Base-by-base conservation (phyloP, 2,797 vertebrate species). In the Choloepus didactylus region DNA sequence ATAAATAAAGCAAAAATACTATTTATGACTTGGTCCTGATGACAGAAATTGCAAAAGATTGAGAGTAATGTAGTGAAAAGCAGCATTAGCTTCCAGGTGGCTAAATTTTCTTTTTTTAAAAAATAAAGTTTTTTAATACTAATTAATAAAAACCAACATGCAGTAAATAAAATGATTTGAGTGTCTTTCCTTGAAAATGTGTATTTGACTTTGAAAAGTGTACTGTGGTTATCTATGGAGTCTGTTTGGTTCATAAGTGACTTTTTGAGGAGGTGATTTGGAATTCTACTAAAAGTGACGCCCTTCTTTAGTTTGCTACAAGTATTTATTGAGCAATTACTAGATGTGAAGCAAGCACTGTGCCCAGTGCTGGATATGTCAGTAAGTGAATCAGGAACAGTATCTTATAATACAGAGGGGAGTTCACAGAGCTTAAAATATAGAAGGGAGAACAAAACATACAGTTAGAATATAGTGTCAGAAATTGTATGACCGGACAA, bases 271-370 rank as follows among this genome's bases (percentile, higher is more conserved):
- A 87, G 14, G 41, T 87, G 35, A 81, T 31, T 51, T 59, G 49
- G 67, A 87, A 29, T 95, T 7, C 15, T 69, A 41, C 19, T 21
- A 41, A 86, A 91, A 95, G 60, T 60, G 75, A 82, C 73, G 56
- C 21, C 5, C 16, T 81, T 75, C n/a, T 44, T 75, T 41, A 35
- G 4, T 76, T 92, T 69, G 27, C 69, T 85, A 54, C 14, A 75
- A 60, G 23, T 41, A 67, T 73, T 81, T 41, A 87, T 3, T 75
- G 49, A 87, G 64, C n/a, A 89, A n/a, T 44, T 70, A 21, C 3
- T 72, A 54, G 44, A 70, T 44, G 54, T 85, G 29, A 66, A 62
- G 46, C 11, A 70, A 38, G 44, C 9, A 23, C 56, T 59, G 59
- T 51, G 8, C 5, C 23, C 56, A 25, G 1, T 54, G 38, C n/a